phyloP scores from a whole-genome alignment of 2,113 vertebrate species.

The Petromus typicus region DNA sequence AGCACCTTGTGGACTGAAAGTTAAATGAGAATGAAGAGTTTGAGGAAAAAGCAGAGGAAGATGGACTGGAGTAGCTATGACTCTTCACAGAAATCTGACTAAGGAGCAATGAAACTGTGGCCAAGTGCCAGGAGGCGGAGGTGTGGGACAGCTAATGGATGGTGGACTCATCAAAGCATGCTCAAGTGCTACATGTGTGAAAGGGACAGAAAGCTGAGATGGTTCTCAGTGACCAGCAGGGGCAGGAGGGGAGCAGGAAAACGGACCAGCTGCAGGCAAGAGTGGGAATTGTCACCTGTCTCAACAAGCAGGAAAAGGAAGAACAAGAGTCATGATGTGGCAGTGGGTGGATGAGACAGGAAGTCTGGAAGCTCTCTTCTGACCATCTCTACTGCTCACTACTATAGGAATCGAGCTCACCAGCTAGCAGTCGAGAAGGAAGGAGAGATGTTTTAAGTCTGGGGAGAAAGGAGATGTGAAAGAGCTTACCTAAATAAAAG shows the following conservation, averaged over 20 bases:
- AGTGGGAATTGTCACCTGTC: not conserved
- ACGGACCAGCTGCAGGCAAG: not conserved
- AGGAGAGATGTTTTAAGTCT: not conserved
- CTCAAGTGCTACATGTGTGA: not conserved
- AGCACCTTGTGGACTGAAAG: not conserved
- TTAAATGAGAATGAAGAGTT: not conserved
- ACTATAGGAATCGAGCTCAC: not conserved
- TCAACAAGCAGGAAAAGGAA: not conserved
- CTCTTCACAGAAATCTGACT: not conserved
- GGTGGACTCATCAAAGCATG: not conserved
- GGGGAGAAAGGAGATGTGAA: constrained; percentile 3
- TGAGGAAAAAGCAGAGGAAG: not conserved
- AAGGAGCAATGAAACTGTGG: not conserved
- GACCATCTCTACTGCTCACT: not conserved
- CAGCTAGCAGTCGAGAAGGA: not conserved
- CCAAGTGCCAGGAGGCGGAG: not conserved
- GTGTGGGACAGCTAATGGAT: not conserved
- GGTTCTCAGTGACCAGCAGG: not conserved
- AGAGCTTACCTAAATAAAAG: not conserved
- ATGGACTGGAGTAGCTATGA: not conserved
- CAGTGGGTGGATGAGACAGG: rapidly evolving
- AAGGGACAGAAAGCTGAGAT: not conserved
- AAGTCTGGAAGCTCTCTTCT: not conserved
- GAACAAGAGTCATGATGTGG: not conserved
- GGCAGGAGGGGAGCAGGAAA: not conserved